Conservation (phyloP, 2,797 vertebrate genomes). For the Peromyscus eremicus region DNA sequence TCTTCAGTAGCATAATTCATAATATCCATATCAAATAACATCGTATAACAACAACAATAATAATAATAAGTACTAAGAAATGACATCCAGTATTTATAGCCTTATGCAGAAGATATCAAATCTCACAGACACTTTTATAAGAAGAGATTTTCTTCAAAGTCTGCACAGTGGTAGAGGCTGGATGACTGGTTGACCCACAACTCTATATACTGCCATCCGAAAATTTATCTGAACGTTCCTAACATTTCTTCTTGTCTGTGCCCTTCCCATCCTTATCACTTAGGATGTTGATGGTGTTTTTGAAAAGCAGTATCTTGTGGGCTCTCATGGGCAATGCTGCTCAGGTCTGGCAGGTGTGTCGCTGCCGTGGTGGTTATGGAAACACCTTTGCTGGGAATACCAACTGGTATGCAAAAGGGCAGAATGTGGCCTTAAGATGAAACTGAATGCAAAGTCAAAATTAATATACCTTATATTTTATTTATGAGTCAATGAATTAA, state of each 20-base stretch:
- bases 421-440: constrained; percentile 83
- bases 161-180: not conserved
- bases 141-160: not conserved
- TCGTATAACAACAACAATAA: not conserved
- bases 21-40: not conserved
- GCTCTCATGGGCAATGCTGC: not conserved
- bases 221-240: not conserved
- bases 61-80: constrained; percentile 1
- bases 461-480: constrained; percentile 83
- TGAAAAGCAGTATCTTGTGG: constrained; percentile 42
- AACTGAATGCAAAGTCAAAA: constrained; percentile 83
- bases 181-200: not conserved
- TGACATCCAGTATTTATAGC: not conserved
- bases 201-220: not conserved
- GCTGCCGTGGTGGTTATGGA: not conserved
- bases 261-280: not conserved
- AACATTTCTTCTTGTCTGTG: not conserved
- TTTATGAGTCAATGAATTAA: constrained; percentile 83
- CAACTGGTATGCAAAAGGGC: constrained; percentile 75
- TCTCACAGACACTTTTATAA: not conserved
- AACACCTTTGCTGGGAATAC: constrained; percentile 65
- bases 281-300: constrained; percentile 49
- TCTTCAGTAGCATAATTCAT: not conserved
- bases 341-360: constrained; percentile 52
- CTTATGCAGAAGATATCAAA: not conserved